Base-by-base conservation (phyloP, 2,797 vertebrate species). In the Amblyraja radiata region DNA sequence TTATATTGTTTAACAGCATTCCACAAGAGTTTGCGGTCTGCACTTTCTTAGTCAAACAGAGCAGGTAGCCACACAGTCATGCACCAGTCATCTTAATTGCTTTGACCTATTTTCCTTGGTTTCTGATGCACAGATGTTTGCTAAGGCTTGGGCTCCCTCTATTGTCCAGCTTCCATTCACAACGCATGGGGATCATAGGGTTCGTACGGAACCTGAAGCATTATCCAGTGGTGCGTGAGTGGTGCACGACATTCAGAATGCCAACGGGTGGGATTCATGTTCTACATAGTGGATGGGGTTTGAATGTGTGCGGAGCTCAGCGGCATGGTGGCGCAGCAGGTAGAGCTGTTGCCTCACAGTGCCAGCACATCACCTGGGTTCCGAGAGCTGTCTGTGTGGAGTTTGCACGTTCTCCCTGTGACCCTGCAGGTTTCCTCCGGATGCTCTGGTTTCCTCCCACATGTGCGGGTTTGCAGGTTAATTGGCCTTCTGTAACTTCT, bases 131-230 rank as follows among this genome's bases (percentile, higher is more conserved):
- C 21, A 74, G 63, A 10, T 74, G 36, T 91, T 73, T 36, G 5
- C 90, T 76, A 76, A 74, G 73, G 90, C 58, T 76, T 16, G 65
- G 90, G 90, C 39, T 46, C 65, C 90, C 90, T 71, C 90, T 92
- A n/a, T 54, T 76, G 90, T 54, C 28, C 36, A 18, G 4, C 58
- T 0, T 88, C 61, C 61, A 8, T 68, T 68, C 68, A 36, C 61
- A 25, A 63, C 14, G 28, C 1, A 2, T 88, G 14, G 14, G 36
- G n/a, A 21, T 68, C 84, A 21, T 4, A 9, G n/a, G n/a, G 14
- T 88, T 88, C 13, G 21, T 88, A 21, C 8, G 4, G n/a, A 8
- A 61, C 58, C 63, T 1, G 1, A 58, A 21, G 1, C 61, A 36
- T 18, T 68, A 9, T 63, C 63, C 10, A 68, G 61, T 1, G 11